Conservation (phyloP, 64 coral and sea anemone genomes). For the Montipora capricornis region DNA sequence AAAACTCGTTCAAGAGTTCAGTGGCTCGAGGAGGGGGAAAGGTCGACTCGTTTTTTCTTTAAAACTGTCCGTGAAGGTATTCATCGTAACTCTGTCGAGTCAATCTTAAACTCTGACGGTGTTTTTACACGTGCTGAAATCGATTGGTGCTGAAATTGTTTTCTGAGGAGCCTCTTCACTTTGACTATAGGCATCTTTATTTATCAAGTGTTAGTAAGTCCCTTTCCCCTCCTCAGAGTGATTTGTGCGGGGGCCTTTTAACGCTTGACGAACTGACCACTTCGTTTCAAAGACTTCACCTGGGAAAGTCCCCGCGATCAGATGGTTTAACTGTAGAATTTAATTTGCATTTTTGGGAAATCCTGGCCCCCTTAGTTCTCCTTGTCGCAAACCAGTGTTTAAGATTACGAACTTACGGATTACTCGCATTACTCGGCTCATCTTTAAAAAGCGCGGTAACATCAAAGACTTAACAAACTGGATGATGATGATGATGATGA, state of each 20-base stretch:
- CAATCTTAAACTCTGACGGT: not conserved
- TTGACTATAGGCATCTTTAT: not conserved
- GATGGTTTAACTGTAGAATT: conserved; percentile 45
- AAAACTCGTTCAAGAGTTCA: not conserved
- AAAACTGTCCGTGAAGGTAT: too few relatives aligned
- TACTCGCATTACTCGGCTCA: not conserved
- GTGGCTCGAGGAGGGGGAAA: not conserved
- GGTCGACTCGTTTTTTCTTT: conserved; percentile 3
- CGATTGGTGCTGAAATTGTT: conserved; percentile 10
- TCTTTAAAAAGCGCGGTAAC: conserved; percentile 28
- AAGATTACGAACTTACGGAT: too few relatives aligned
- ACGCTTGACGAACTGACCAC: too few relatives aligned
- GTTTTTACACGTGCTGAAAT: not conserved
- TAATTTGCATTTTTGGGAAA: conserved; percentile 1
- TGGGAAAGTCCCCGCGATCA: conserved; percentile 1
- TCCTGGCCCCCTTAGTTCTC: not conserved
- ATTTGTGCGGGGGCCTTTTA: not conserved
- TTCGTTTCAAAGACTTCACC: not conserved
- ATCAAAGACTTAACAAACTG: conserved; percentile 11
- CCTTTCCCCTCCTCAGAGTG: not conserved
- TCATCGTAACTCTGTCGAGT: not conserved
- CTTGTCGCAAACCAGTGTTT: not conserved
- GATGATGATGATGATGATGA: not conserved
- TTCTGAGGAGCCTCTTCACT: conserved; percentile 4
- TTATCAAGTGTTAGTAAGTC: not conserved